Conservation (phyloP, 1,140 invertebrate species). For the Chelonus insularis region DNA sequence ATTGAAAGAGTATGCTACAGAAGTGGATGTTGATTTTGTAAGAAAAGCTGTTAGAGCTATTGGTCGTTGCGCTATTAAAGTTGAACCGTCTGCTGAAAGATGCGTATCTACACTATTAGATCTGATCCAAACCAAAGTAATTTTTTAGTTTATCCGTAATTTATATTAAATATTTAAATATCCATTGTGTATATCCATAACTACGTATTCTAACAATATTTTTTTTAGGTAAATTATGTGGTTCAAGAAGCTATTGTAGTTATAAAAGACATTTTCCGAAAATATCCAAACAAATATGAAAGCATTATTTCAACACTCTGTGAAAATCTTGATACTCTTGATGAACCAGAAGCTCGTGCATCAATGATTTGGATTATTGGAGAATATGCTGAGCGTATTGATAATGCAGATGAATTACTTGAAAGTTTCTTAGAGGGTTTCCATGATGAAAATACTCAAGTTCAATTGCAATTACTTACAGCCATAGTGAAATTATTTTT, state of each 20-base stretch:
- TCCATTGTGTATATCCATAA: too few species aligned
- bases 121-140: constrained; percentile 97
- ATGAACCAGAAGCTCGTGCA: constrained; percentile 98
- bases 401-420: constrained; percentile 97
- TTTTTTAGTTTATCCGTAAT: too few species aligned
- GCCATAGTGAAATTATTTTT: constrained; percentile 99
- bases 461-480: constrained; percentile 94
- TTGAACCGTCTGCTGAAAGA: constrained; percentile 96
- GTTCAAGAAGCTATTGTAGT: constrained; percentile 99
- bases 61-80: constrained; percentile 98
- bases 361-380: constrained; percentile 99
- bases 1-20: constrained; percentile 98
- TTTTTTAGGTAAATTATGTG: constrained; percentile 87
- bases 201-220: background rate
- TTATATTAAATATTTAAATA: too few species aligned
- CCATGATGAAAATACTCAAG: constrained; percentile 99
- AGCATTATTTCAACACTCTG: constrained; percentile 99
- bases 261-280: constrained; percentile 99
- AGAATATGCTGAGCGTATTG: constrained; percentile 98
- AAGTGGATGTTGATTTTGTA: constrained; percentile 99
- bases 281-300: constrained; percentile 99
- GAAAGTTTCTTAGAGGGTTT: constrained; percentile 99
- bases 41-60: constrained; percentile 98
- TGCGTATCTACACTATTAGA: constrained; percentile 99
- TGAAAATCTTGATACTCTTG: constrained; percentile 97